A percentile compares a stretch with the other conserved stretches of the same genome.
Conservation (phyloP, 2,113 vertebrate genomes). For the Benitochromis conjunctus region DNA sequence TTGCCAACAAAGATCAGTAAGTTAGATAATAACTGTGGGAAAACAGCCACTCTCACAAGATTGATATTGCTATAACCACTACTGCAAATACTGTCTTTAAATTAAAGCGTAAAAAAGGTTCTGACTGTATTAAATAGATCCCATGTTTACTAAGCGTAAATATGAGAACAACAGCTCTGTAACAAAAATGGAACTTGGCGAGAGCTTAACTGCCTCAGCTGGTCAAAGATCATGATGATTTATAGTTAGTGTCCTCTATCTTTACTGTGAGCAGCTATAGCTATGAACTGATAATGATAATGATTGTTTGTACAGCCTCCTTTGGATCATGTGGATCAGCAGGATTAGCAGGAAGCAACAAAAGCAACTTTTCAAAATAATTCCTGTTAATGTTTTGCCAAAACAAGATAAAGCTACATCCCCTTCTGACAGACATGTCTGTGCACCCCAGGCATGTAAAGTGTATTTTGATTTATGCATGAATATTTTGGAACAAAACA, state of each 20-base stretch:
- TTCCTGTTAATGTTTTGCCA: neutral
- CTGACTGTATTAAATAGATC: neutral
- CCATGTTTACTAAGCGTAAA: neutral
- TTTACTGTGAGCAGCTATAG: neutral
- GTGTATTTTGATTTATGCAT: neutral
- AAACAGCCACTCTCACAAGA: neutral
- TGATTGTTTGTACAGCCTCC: neutral
- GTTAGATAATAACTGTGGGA: neutral
- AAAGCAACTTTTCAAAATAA: neutral
- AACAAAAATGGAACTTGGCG: neutral
- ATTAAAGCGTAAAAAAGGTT: neutral
- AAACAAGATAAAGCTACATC: neutral
- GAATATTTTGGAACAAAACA: neutral
- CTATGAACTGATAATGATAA: neutral
- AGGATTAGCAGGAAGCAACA: neutral
- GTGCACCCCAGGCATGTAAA: neutral
- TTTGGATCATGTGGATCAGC: neutral
- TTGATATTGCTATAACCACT: neutral
- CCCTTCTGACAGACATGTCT: neutral
- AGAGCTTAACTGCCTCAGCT: neutral
- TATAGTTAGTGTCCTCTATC: neutral
- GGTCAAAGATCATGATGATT: neutral
- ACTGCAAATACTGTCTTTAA: neutral
- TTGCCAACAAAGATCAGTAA: neutral
- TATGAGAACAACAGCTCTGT: neutral